A percentile compares a stretch with the other conserved stretches of the same genome.
These are phyloP conservation scores for Zelleria hepariella DNA, from an alignment of 2,888 invertebrate species.

Conservation along the genomic window DNA sequence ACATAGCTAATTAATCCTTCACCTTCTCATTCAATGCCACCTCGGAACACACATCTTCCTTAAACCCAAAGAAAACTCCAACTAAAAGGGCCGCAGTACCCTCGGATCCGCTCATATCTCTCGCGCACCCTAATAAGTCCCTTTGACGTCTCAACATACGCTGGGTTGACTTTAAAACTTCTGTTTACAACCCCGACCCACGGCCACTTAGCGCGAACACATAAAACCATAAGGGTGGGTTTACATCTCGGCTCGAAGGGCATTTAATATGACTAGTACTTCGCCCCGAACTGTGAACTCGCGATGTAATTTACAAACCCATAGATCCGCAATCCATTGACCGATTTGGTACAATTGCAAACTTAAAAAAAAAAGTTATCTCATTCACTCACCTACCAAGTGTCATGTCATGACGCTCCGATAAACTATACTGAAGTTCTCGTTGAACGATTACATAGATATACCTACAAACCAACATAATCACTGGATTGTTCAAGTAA, in stretches of 20 bases:
- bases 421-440: no score
- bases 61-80: background rate
- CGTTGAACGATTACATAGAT: no score
- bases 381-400: no score
- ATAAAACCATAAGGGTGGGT: conserved; percentile 29
- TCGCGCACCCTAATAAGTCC: conserved; percentile 4
- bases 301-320: no score
- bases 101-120: background rate
- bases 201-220: conserved; percentile 45
- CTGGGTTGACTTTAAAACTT: conserved; percentile 59
- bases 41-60: background rate
- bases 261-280: no score
- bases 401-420: no score
- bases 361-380: no score
- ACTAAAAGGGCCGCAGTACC: background rate
- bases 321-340: no score
- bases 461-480: no score
- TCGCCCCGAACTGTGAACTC: no score
- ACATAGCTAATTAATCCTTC: background rate
- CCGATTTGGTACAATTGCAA: no score
- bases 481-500: no score
- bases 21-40: background rate
- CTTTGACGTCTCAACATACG: background rate
- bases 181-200: conserved; percentile 43
- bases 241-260: background rate